Percentiles rank a stretch among this genome's conserved stretches.
phyloP scores from a whole-genome alignment of 2,888 invertebrate species.

The Callyntrura guangdongensis region DNA sequence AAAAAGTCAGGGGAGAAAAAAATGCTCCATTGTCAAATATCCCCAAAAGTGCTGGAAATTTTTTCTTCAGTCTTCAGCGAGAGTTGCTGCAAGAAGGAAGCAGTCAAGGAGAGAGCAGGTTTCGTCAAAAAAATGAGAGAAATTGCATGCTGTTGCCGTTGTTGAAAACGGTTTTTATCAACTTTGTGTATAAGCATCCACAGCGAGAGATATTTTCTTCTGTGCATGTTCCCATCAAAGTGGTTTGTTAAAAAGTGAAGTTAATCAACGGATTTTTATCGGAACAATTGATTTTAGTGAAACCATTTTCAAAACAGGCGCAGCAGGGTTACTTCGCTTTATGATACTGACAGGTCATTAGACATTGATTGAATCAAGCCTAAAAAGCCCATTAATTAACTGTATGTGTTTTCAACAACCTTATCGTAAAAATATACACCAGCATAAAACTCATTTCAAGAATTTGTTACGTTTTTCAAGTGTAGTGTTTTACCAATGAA shows the following conservation, averaged over 20 bases:
- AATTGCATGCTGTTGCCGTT: not conserved
- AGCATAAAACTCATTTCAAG: not conserved
- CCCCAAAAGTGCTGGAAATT: slow-evolving; percentile 74
- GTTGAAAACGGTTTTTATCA: not conserved
- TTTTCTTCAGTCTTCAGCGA: slow-evolving; percentile 71
- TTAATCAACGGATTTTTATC: not conserved
- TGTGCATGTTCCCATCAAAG: not conserved
- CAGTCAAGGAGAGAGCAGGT: not conserved
- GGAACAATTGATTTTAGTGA: not conserved
- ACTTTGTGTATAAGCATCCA: not conserved
- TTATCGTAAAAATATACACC: not conserved
- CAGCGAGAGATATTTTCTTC: not conserved
- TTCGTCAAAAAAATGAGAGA: not conserved
- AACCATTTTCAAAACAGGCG: slow-evolving; percentile 36
- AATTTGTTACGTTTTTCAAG: no score
- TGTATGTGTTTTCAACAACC: slow-evolving; percentile 36
- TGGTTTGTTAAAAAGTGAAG: not conserved
- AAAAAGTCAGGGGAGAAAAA: slow-evolving; percentile 42
- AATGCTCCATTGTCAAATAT: slow-evolving; percentile 67
- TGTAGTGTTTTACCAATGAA: no score
- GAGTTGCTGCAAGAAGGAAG: slow-evolving; percentile 67
- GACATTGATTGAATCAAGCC: slow-evolving; percentile 76
- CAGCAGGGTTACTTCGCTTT: slow-evolving; percentile 71
- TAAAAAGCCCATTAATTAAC: slow-evolving; percentile 72
- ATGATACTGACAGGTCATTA: slow-evolving; percentile 75